Evolutionary conservation across 2,888 invertebrate species (phyloP), one percentile per base, ranked within the genome.

Genomic region (Malacosoma neustria): DNA sequence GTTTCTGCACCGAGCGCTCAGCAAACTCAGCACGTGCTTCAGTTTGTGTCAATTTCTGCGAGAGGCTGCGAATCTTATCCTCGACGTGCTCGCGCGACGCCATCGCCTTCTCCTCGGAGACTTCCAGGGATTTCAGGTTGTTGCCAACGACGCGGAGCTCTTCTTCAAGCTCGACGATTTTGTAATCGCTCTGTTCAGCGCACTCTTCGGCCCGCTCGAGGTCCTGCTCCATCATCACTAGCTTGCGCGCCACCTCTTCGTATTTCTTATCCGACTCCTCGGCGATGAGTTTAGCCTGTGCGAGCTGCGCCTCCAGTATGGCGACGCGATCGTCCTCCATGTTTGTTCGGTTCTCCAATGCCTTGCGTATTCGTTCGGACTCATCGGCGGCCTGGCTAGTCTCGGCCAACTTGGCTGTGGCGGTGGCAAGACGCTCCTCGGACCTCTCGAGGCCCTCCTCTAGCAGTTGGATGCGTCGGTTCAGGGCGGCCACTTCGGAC

Each of bases 1-100:
- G 92, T 91, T 99, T 99, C 90, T 99, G 98, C 88, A 99, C 99
- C 76, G 99, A 98, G 90, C 99, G 96, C 89, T 99, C 99, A 74
- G 99, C 99, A 87, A 99, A 99, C 89, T 99, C 98, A 89, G 99
- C 99, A 85, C 99, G 97, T 81, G 99, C 99, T 89, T 99, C 99
- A 94, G 99, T 99, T 88, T 90, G 90, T 77, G 89, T 87, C 72
- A 91, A 86, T 82, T 90, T 90, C 89, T 90, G 90, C 74, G 89
- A 88, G 81, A 91, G 88, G 86, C 88, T 81, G 87, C 89, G 89
- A 74, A 90, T 90, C 89, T 91, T 89, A 88, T 91, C 91, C 85
- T 91, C 91, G 75, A 89, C 89, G 87, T 89, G 88, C 63, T 91
- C 91, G 73, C 90, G 89, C 72, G 89, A 87, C 87, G 89, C 90